Conservation (phyloP, 2,888 invertebrate genomes). For the Leucozona laternaria region DNA sequence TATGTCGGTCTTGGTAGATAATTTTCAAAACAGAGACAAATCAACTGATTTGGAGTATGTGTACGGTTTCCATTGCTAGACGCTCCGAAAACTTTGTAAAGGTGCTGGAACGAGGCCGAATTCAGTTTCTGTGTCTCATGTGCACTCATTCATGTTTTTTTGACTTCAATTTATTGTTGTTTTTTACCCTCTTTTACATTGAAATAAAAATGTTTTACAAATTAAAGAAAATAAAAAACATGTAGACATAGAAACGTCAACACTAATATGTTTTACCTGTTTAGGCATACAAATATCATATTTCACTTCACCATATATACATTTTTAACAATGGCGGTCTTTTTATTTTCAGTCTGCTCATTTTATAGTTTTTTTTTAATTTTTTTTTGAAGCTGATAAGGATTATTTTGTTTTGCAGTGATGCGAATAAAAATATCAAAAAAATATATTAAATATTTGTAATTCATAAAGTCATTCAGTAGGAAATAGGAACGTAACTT, state of each 20-base stretch:
- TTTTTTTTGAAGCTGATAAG: neutral
- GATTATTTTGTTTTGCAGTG: neutral
- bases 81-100: neutral
- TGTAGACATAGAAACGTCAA: neutral
- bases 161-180: neutral
- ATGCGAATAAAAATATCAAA: neutral
- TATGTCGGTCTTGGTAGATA: too few relatives aligned
- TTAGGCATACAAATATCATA: neutral
- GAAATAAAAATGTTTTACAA: conserved; percentile 12
- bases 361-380: neutral
- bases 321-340: neutral
- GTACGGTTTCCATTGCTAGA: conserved; percentile 15
- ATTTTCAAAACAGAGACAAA: too few relatives aligned
- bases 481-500: too few relatives aligned
- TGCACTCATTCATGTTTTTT: conserved; percentile 31
- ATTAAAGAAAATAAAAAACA: neutral
- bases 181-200: conserved; percentile 2
- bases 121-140: conserved; percentile 1
- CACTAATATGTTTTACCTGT: neutral
- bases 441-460: too few relatives aligned
- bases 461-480: too few relatives aligned
- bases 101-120: conserved; percentile 19
- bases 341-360: neutral
- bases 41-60: neutral
- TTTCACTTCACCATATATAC: neutral